Conservation (phyloP, 1,140 invertebrate genomes). For the Semibalanus balanoides region DNA sequence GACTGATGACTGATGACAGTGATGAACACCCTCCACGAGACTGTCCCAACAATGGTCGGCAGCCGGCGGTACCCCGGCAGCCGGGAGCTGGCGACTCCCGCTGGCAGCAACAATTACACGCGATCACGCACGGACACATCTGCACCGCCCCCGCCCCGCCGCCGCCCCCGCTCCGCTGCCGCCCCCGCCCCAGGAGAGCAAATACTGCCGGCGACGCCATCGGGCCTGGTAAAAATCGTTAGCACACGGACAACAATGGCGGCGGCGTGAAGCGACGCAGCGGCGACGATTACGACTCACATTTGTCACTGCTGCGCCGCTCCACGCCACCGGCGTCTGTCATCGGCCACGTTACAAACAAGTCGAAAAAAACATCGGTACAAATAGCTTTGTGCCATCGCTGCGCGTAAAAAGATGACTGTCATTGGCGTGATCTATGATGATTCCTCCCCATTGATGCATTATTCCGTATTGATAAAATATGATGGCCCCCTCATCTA, state of each 20-base stretch:
- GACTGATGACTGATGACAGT: no score
- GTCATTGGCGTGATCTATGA: neutral
- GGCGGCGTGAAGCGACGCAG: neutral
- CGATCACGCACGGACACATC: neutral
- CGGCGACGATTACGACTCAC: neutral
- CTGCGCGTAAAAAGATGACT: neutral
- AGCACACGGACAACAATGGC: neutral
- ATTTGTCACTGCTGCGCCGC: neutral
- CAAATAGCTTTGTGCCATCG: neutral
- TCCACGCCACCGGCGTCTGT: neutral
- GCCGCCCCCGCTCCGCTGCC: no score
- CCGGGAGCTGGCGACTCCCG: neutral
- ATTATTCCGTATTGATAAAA: conserved; percentile 1
- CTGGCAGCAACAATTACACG: neutral
- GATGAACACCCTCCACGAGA: no score
- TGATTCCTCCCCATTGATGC: neutral
- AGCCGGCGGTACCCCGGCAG: neutral
- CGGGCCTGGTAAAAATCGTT: neutral
- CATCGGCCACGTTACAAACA: neutral
- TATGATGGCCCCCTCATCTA: neutral
- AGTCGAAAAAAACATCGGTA: neutral
- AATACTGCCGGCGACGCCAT: no score
- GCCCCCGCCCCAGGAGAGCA: no score
- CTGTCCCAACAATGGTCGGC: no score
- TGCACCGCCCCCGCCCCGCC: neutral